Conservation (phyloP, 2,888 invertebrate species). For the Tethea ocularis region DNA sequence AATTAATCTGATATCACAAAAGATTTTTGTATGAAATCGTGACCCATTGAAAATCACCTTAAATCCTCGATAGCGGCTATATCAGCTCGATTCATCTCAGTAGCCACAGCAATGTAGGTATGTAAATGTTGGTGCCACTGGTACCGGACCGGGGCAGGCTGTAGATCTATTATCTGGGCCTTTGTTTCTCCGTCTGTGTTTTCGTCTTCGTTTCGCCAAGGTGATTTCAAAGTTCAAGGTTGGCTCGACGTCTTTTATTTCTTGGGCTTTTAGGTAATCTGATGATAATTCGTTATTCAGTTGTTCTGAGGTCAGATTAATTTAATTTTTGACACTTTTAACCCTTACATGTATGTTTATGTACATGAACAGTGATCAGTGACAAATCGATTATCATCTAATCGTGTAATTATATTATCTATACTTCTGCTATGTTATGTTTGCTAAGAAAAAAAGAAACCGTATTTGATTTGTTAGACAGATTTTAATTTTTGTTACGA, state of each 20-base stretch:
- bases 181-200: constrained; percentile 50
- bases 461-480: no score
- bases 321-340: neutral
- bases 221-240: constrained; percentile 46
- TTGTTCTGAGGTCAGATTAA: neutral
- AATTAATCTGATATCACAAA: neutral
- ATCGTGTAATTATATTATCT: no score
- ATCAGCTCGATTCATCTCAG: constrained; percentile 66
- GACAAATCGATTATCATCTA: no score
- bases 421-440: no score
- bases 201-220: constrained; percentile 33
- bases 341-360: no score
- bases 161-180: constrained; percentile 54
- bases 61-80: constrained; percentile 58
- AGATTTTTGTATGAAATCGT: constrained; percentile 7
- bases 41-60: constrained; percentile 16
- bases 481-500: no score
- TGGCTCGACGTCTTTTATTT: constrained; percentile 16
- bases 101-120: constrained; percentile 53
- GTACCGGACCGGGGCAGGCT: constrained; percentile 16
- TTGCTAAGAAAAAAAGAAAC: no score
- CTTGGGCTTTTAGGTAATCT: neutral
- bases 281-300: neutral
- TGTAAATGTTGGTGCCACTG: constrained; percentile 62
- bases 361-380: no score